A percentile compares a stretch with the other conserved stretches of the same genome.
phyloP scores from a whole-genome alignment of 2,888 invertebrate species.

The Eudasyphora cyanicolor region DNA sequence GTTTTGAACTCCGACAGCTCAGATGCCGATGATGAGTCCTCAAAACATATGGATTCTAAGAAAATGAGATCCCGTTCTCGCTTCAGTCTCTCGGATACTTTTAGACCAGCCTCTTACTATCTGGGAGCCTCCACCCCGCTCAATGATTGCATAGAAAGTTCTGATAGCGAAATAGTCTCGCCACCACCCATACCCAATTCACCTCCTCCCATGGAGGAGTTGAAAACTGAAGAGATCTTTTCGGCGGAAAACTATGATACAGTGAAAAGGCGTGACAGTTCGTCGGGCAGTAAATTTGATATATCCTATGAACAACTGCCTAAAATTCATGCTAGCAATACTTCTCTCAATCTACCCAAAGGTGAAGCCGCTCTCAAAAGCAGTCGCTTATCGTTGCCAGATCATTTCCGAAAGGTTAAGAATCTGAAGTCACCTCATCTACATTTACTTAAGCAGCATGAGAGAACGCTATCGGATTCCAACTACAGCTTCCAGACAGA shows the following conservation, averaged over 20 bases:
- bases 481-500: slow-evolving; percentile 80
- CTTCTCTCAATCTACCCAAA: slow-evolving; percentile 76
- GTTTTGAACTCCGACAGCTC: slow-evolving; percentile 84
- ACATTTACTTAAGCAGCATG: slow-evolving; percentile 75
- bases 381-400: slow-evolving; percentile 78
- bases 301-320: slow-evolving; percentile 78
- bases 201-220: slow-evolving; percentile 84
- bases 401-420: slow-evolving; percentile 76
- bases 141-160: slow-evolving; percentile 88
- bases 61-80: slow-evolving; percentile 86
- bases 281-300: slow-evolving; percentile 73
- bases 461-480: slow-evolving; percentile 78
- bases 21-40: slow-evolving; percentile 91
- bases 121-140: slow-evolving; percentile 85
- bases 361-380: slow-evolving; percentile 74
- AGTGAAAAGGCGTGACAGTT: slow-evolving; percentile 76
- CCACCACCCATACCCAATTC: slow-evolving; percentile 90
- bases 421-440: slow-evolving; percentile 61
- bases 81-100: slow-evolving; percentile 93
- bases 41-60: slow-evolving; percentile 86
- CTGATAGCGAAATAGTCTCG: slow-evolving; percentile 89
- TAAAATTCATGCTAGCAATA: slow-evolving; percentile 79
- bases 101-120: slow-evolving; percentile 93
- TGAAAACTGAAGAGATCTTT: slow-evolving; percentile 83
- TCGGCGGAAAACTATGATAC: slow-evolving; percentile 79